Evolutionary conservation across 1,140 invertebrate genomes (phyloP).

Genomic region (Phocides pigmalion): DNA sequence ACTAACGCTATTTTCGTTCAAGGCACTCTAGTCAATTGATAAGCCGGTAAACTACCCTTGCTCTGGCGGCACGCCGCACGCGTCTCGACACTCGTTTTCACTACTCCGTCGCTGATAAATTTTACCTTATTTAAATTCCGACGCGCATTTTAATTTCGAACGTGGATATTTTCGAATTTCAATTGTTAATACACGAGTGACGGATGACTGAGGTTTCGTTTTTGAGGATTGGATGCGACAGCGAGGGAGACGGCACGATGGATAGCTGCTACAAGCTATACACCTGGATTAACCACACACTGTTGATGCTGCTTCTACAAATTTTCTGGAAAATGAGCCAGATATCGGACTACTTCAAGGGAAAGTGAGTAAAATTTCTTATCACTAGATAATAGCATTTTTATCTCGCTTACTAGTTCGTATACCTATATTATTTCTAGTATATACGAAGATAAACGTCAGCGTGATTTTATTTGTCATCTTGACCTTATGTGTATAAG

Average conservation of each 20-base stretch:
- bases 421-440: too few species aligned
- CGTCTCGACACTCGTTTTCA: slow-evolving; percentile 22
- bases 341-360: slow-evolving; percentile 74
- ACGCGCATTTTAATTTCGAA: slow-evolving; percentile 14
- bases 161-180: slow-evolving; percentile 45
- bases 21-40: slow-evolving; percentile 57
- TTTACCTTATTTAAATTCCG: slow-evolving; percentile 24
- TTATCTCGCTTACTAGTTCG: background rate
- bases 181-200: slow-evolving; percentile 56
- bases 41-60: slow-evolving; percentile 61
- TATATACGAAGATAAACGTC: too few species aligned
- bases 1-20: slow-evolving; percentile 60
- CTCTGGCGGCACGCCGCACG: slow-evolving; percentile 43
- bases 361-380: slow-evolving; percentile 62
- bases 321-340: slow-evolving; percentile 80
- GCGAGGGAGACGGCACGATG: slow-evolving; percentile 62
- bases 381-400: slow-evolving; percentile 2
- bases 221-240: slow-evolving; percentile 58
- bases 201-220: slow-evolving; percentile 73
- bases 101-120: background rate
- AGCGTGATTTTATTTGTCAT: too few species aligned
- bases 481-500: background rate
- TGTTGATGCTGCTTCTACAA: slow-evolving; percentile 74
- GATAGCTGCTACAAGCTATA: slow-evolving; percentile 77
- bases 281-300: slow-evolving; percentile 74